phyloP scores from a whole-genome alignment of 2,888 invertebrate genomes.

The Rapana venosa region DNA sequence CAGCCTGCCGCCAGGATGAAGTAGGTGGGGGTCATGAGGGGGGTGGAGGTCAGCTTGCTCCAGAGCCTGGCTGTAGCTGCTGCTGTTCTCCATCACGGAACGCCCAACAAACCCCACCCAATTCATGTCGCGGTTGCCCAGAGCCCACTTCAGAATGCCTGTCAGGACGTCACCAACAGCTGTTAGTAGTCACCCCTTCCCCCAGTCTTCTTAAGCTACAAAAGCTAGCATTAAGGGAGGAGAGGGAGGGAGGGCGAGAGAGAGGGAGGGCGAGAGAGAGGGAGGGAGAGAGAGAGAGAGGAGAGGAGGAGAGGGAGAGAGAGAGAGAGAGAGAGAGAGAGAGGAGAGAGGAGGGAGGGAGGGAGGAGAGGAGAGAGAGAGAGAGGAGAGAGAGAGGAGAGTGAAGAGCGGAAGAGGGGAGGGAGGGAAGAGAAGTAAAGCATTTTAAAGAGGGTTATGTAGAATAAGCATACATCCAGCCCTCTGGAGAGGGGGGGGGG shows the following conservation, averaged over 20 bases:
- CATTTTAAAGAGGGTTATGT: no score
- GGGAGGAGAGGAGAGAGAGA: background rate
- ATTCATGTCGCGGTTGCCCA: conserved; percentile 72
- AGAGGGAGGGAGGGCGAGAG: background rate
- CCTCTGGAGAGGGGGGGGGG: no score
- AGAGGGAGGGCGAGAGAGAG: background rate
- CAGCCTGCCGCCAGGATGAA: conserved; percentile 79
- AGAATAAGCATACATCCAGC: no score
- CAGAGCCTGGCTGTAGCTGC: conserved; percentile 78
- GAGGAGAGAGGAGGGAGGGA: background rate
- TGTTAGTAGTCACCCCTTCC: background rate
- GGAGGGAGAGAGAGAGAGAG: background rate
- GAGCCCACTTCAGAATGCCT: conserved; percentile 76
- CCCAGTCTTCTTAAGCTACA: background rate
- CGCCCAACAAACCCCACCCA: conserved; percentile 81
- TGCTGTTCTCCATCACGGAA: conserved; percentile 79
- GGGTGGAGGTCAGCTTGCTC: conserved; percentile 75
- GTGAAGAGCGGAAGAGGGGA: background rate
- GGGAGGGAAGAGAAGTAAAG: background rate
- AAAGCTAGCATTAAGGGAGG: background rate
- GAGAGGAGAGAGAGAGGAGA: background rate
- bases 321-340: background rate
- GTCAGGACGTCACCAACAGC: background rate
- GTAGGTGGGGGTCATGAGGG: conserved; percentile 81
- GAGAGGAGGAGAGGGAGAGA: background rate